Evolutionary conservation across 2,797 vertebrate species (phyloP), one percentile per base, ranked within the genome.

Genomic region (Lepus oiostolus): DNA sequence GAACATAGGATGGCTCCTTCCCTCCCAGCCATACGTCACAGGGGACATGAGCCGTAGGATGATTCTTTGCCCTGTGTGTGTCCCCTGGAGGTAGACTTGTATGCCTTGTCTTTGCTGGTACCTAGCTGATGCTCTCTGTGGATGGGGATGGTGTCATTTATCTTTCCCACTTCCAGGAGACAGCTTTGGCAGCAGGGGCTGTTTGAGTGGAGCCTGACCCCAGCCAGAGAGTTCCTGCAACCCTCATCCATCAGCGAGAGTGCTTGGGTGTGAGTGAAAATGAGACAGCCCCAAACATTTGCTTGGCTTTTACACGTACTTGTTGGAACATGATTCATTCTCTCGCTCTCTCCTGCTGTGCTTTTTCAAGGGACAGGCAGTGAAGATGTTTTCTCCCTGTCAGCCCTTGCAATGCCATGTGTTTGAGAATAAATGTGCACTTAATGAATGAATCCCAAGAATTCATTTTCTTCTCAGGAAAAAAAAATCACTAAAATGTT

Each of bases 101-200:
- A 10, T 12, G 28, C 21, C 4, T 30, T 52, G 68, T 30, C 42
- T 21, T 32, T 24, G 42, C 77, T 74, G 28, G 52, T 71, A 35
- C 19, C 54, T 50, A 6, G 35, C n/a, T 80, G 50, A 85, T 50
- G 13, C 83, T 71, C 22, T 86, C 42, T 62, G 67, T 72, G 62
- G 47, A 67, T 70, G 7, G 52, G 58, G 62, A 52, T 12, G 0
- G 28, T 4, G 12, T 86, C 70, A 62, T 97, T 97, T 97, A 75
- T 97, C 94, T 96, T 96, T 93, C 82, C 95, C 93, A 67, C 52
- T 88, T 35, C 52, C 94, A 96, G 68, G 60, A 97, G 94, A 95
- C 86, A 96, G 80, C 88, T 91, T 96, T 96, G 97, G 96, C 35
- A 19, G 47, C 80, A 72, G 92, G 90, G 35, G 47, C 47, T 91